Base-by-base conservation (phyloP, 2,113 vertebrate species). In the Redunca redunca region DNA sequence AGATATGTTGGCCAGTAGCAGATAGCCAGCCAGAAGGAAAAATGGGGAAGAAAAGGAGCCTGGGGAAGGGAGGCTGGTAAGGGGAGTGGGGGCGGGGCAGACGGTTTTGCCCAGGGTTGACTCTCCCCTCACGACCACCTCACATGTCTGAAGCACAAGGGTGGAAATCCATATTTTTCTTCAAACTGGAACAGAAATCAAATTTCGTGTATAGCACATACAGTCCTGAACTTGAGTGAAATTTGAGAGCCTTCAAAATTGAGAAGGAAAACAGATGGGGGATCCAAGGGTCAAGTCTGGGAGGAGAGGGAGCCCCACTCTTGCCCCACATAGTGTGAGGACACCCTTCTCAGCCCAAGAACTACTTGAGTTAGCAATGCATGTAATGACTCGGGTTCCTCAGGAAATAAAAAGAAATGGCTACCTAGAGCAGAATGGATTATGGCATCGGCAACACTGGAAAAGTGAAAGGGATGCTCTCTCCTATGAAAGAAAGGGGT, bases 31-130 rank as follows among this genome's bases (percentile, higher is more conserved):
- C 55, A 48, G 67, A 53, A 71, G 26, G 5, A 81, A 94, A 53
- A 71, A 43, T 8, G 1, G n/a, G 9, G 17, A 43, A 85, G 55
- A 25, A 87, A 12, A 52, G 4, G 1, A 53, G 12, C 15, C 43
- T 84, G 26, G 3, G 25, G 30, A 82, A 23, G 46, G n/a, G 12
- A 26, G 10, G 0, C 30, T 11, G 46, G 7, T 64, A 50, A 46
- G 17, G 11, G 2, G 2, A 16, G 11, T 19, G 12, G 40, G 13
- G 40, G 55, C 5, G 26, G 15, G 21, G 33, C 6, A 3, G 21
- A 17, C 6, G 15, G 5, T 87, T 91, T 88, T 40, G 5, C 28
- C 40, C 53, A 13, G 14, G 17, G 4, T 5, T 33, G 1, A 1
- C 53, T 7, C 3, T 74, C 14, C 28, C 19, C 12, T 82, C 25